These are phyloP conservation scores for Macrostomum cliftonense DNA, from an alignment of 2,888 invertebrate genomes.

Conservation along the genomic window DNA sequence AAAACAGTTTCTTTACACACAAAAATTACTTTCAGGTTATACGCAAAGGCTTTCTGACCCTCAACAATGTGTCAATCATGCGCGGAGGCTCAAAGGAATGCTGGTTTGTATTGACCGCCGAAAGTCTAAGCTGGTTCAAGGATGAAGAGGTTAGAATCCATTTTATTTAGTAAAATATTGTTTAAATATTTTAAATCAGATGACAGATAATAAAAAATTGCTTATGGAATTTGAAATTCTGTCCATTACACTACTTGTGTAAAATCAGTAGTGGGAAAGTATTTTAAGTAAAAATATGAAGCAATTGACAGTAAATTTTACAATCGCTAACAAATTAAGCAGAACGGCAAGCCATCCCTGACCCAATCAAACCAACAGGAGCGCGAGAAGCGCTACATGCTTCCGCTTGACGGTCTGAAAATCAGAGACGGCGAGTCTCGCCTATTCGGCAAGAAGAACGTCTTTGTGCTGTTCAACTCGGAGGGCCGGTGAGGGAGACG, in stretches of 20 bases:
- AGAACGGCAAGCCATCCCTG: too few relatives aligned
- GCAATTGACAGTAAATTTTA: too few relatives aligned
- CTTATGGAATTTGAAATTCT: too few relatives aligned
- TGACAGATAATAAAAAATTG: too few relatives aligned
- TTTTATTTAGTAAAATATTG: too few relatives aligned
- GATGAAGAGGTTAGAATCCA: conserved; percentile 63
- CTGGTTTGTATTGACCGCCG: conserved; percentile 96
- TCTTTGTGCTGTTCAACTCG: conserved; percentile 91
- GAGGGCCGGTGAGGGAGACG: conserved; percentile 69
- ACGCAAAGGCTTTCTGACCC: conserved; percentile 93
- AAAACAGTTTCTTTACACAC: too few relatives aligned
- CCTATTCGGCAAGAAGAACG: conserved; percentile 77
- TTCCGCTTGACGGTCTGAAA: conserved; percentile 86
- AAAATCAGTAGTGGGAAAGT: too few relatives aligned
- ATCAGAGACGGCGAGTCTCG: conserved; percentile 87
- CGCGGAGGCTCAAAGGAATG: conserved; percentile 96
- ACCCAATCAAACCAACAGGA: too few relatives aligned
- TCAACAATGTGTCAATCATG: conserved; percentile 97
- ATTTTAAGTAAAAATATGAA: too few relatives aligned
- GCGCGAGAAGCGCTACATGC: conserved; percentile 97
- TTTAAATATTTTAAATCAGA: too few relatives aligned
- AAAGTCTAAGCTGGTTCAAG: conserved; percentile 95
- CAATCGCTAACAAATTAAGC: too few relatives aligned
- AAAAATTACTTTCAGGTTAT: conserved; percentile 53
- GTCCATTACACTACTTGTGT: too few relatives aligned